Base-by-base conservation (phyloP, 2,888 invertebrate genomes). In the Noctua janthe region DNA sequence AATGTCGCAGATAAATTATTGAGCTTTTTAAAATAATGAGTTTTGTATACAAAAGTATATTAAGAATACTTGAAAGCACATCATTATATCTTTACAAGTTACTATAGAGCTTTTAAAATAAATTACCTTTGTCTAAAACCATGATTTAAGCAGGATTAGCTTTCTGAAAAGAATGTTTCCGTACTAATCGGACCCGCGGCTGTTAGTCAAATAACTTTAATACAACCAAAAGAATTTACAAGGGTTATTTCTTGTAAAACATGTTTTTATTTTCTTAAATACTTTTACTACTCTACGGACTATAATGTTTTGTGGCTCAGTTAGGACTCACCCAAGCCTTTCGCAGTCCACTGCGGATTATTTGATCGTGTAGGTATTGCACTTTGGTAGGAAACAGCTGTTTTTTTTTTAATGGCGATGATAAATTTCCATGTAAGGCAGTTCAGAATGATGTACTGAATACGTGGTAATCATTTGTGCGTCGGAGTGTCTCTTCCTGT, bases 1-100 rank as follows among this genome's bases (percentile, higher is more conserved):
- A 69, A 64, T 69, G 78, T 87, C 56, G 20, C 15, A 20, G 51
- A 23, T 83, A 78, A 84, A 83, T 83, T 29, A 74, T 74, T 67
- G 51, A 17, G 56, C 54, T 74, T 64, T 87, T 29, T 10, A 54
- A 83, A 74, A 8, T 54, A 74, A 69, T 74, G 71, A 78, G 78
- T 71, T 71, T 87, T 69, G 13, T 74, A 2, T 6, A 67, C 29
- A 59, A 70, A 54, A 56, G n/a, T 54, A 35, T 62, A 56, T 74
- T 56, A 56, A 23, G 6, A 49, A 66, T 17, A 59, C n/a, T 73
- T 62, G 43, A 71, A 54, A 17, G 29, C 49, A 35, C 13, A 54
- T 77, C 43, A 71, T 82, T 75, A 71, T 39, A 29, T 64, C 59
- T 54, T 39, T 39, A 71, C n/a, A 83, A 84, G 43, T 39, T 70